Base-by-base conservation (phyloP, 2,797 vertebrate species). In the Gymnodraco acuticeps region DNA sequence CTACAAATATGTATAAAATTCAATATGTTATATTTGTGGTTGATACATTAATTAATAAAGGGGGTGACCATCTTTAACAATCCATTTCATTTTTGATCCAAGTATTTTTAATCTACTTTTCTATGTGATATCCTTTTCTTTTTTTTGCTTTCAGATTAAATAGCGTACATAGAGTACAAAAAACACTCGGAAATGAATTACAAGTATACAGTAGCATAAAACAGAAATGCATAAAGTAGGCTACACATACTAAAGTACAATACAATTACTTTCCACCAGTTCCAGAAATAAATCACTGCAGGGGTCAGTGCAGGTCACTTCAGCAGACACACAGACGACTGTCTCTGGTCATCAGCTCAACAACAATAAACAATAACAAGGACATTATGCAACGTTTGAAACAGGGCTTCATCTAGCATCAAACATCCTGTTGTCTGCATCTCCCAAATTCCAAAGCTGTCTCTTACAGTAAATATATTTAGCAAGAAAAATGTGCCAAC, bases 331-430 rank as follows among this genome's bases (percentile, higher is more conserved):
- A 5, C 27, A 27, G 27, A 27, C 27, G 27, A 27, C 27, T 27
- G 27, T 27, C 27, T 52, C 31, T 60, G 27, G 64, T 78, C 64
- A 63, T 48, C 20, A 43, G 33, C 54, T 72, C 62, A 66, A 19
- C 11, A 8, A 68, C 70, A 46, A 50, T 55, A 55, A 51, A 73
- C 64, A 78, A 63, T 10, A 58, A 45, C 3, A 63, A 38, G 47
- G n/a, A 17, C 17, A 53, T 59, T 38, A 59, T 42, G 42, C 27
- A 53, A 12, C 14, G 43, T 16, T 55, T 16, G 54, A 72, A 43
- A 20, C 27, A 27, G 11, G 9, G 27, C 27, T 27, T 27, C 27
- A 27, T 27, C 27, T 27, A 27, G 27, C 27, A 27, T 27, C 27
- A 27, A 27, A 27, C 27, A 27, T 27, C 27, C 27, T 27, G 27